These are phyloP conservation scores for Aselliscus stoliczkanus DNA, from an alignment of 2,797 vertebrate genomes.

Conservation along the genomic window DNA sequence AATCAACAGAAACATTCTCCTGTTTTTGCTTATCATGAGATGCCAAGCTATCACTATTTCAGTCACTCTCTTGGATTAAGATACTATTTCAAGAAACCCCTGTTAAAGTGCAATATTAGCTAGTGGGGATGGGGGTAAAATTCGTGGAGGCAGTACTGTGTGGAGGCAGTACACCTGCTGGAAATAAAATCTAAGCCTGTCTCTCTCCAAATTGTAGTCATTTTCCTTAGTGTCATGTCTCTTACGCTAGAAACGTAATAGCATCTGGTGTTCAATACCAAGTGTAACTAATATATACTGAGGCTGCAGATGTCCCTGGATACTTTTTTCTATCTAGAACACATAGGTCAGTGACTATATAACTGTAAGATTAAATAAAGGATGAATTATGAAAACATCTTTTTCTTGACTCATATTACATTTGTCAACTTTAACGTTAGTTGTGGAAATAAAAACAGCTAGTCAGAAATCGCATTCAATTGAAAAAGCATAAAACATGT, in stretches of 20 bases:
- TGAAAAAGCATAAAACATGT: constrained; percentile 2
- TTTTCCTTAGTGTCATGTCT: background rate
- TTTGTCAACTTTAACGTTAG: constrained; percentile 16
- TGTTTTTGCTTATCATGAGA: background rate
- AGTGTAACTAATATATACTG: background rate
- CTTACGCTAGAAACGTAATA: background rate
- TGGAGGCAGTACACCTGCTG: background rate
- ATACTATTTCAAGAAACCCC: background rate
- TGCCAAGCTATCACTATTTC: background rate
- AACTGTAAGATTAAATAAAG: background rate
- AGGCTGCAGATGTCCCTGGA: background rate
- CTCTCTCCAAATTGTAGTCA: background rate
- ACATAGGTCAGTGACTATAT: background rate
- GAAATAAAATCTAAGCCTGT: background rate
- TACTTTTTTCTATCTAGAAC: background rate
- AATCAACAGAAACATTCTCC: background rate
- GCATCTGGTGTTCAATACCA: background rate
- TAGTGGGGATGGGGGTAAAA: background rate
- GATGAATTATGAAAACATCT: background rate
- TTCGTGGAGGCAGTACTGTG: background rate
- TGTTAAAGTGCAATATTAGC: background rate
- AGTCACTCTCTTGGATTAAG: background rate
- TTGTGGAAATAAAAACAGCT: constrained; percentile 27
- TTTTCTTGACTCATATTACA: constrained; percentile 37
- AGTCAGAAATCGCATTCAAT: constrained; percentile 24